Evolutionary conservation across 2,888 invertebrate species (phyloP), one percentile per base, ranked within the genome.

Genomic region (Argyra leucocephala): DNA sequence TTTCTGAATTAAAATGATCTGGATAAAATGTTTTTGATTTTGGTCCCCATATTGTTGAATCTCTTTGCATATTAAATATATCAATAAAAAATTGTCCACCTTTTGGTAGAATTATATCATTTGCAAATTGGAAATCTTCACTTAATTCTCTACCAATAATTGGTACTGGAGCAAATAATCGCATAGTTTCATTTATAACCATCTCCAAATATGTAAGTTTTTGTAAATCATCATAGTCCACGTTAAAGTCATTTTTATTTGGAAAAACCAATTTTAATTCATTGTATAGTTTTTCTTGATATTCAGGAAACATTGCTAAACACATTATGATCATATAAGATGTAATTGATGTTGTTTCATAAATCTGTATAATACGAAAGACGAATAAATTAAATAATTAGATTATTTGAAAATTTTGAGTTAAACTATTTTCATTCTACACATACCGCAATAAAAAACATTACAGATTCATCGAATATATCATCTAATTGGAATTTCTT

Each of bases 381-480:
- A 48, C 12, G 12, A 59, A 21, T 2, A 36, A 26, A 61, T 63
- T 48, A 22, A 26, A 6, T 26, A 26, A 6, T 26, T 26, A n/a
- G 9, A 6, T 9, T 26, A 26, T 6, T 6, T 6, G 4, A 6
- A 26, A 6, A 26, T 6, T 26, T 26, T 9, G 4, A 31, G 12
- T 2, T 10, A 31, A 10, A 72, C 74, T 70, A n/a, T n/a, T n/a
- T n/a, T n/a, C n/a, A n/a, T n/a, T n/a, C n/a, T n/a, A n/a, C n/a
- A n/a, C n/a, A n/a, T 64, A 76, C 78, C 68, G 78, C 77, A 63
- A 77, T 77, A 66, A 77, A 76, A 64, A 73, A 75, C 59, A 78
- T 77, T 67, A 78, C 78, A 6, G 78, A 75, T 72, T 77, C 77
- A 66, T 78, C 77, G 62, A 77, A 72, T 22, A 76, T 74, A 70